A percentile compares a stretch with the other conserved stretches of the same genome.
Conservation (phyloP, 2,797 vertebrate species). For the Cheracebus regulus region DNA sequence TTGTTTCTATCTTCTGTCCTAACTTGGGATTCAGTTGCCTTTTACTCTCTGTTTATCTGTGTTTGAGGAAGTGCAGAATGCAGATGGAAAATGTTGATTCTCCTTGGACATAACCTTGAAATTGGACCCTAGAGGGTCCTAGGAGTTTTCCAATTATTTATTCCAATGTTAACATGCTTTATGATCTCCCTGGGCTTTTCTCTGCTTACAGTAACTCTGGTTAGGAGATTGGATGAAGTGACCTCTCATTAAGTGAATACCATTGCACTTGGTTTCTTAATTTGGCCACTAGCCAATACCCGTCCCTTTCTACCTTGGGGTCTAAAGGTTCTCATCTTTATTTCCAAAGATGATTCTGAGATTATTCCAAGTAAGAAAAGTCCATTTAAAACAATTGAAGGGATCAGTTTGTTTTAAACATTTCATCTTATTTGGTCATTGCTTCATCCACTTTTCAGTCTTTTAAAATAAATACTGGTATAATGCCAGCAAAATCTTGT, state of each 20-base stretch:
- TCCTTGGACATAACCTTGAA: conserved; percentile 72
- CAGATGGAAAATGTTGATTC: conserved; percentile 48
- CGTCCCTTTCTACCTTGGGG: conserved; percentile 49
- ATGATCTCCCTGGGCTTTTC: conserved; percentile 65
- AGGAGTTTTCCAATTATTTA: conserved; percentile 74
- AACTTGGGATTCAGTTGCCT: conserved; percentile 33
- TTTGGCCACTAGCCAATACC: conserved; percentile 53
- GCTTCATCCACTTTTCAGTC: conserved; percentile 31
- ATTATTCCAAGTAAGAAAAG: conserved; percentile 60
- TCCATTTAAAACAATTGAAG: conserved; percentile 68
- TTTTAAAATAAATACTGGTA: background rate
- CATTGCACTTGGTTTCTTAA: conserved; percentile 64
- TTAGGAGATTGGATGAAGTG: conserved; percentile 71
- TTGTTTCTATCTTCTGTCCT: conserved; percentile 33
- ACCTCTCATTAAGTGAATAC: conserved; percentile 71
- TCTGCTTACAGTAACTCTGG: conserved; percentile 45
- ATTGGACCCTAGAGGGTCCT: conserved; percentile 53
- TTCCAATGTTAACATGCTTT: conserved; percentile 67
- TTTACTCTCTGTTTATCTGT: conserved; percentile 55
- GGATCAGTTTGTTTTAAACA: conserved; percentile 36
- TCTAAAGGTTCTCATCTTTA: conserved; percentile 49
- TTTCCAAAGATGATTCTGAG: conserved; percentile 57
- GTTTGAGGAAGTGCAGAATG: conserved; percentile 48
- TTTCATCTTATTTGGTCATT: conserved; percentile 45
- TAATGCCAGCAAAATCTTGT: conserved; percentile 10